Conservation (phyloP, 1,140 invertebrate species). For the Bombyx mandarina region DNA sequence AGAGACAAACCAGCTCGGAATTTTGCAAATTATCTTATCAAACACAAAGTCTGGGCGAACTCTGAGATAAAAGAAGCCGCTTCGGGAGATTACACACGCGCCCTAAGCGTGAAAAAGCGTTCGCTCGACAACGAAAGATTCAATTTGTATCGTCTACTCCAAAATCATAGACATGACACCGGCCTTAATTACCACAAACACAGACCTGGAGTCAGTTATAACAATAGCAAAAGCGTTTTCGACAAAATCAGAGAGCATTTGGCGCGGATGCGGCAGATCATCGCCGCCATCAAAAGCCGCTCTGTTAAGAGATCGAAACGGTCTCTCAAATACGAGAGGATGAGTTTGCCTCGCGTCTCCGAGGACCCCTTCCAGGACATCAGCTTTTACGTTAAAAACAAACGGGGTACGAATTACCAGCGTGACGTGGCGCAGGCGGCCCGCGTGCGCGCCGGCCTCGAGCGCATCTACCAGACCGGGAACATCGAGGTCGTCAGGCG, state of each 20-base stretch:
- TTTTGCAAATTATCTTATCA: constrained; percentile 38
- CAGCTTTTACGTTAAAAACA: constrained; percentile 38
- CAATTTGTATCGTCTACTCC: constrained; percentile 9
- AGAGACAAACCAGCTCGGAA: constrained; percentile 26
- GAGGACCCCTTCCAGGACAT: constrained; percentile 30
- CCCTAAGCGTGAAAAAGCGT: constrained; percentile 21
- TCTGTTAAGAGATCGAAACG: constrained; percentile 4
- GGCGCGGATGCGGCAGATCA: constrained; percentile 1
- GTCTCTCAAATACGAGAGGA: constrained; percentile 9
- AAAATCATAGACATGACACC: constrained; percentile 16
- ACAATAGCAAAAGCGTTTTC: constrained; percentile 7
- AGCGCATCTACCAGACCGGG: constrained; percentile 20
- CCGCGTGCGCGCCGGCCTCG: constrained; percentile 14
- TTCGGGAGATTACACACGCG: constrained; percentile 19
- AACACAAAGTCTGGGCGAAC: constrained; percentile 43
- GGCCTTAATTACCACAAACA: constrained; percentile 9
- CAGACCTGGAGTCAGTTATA: constrained; percentile 9
- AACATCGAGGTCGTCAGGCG: constrained; percentile 22
- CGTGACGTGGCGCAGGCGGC: constrained; percentile 21
- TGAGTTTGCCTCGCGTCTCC: constrained; percentile 15
- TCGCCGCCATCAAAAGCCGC: background rate
- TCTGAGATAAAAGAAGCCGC: constrained; percentile 22
- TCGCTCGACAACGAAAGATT: constrained; percentile 14
- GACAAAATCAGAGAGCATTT: constrained; percentile 6
- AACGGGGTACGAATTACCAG: constrained; percentile 20